Evolutionary conservation across 2,888 invertebrate genomes (phyloP), one percentile per base, ranked within the genome.

Genomic region (Neoaliturus tenellus): DNA sequence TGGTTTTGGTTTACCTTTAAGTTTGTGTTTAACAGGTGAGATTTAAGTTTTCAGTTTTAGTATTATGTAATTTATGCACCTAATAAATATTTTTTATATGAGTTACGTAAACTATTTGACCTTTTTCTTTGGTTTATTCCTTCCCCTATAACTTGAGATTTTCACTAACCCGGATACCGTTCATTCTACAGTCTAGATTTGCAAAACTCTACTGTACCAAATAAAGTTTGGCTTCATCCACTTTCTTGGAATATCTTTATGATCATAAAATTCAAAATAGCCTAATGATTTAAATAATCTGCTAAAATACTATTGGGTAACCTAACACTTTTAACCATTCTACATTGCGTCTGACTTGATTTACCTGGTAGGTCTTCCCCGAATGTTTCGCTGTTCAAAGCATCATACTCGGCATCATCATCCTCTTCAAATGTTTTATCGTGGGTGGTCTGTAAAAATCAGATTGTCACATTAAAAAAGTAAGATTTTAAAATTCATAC

Each of bases 301-400:
- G n/a, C 17, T n/a, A 14, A 51, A n/a, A 6, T 51, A 17, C 12
- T 17, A 51, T 4, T 14, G n/a, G n/a, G n/a, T 14, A 14, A 51
- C n/a, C n/a, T n/a, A 51, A 6, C 12, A 6, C 12, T 6, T 39
- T 39, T 39, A 8, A 8, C 39, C 39, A 39, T 8, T 39, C 6
- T 12, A 12, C 39, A 8, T 39, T 39, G 39, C 12, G 6, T 12
- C 6, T 39, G n/a, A 48, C 48, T 69, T 20, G 20, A 84, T 86
- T 73, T 86, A 88, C 88, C 86, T 44, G 87, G 44, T 82, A 85
- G 85, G 84, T 87, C 95, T 80, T 94, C 94, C 33, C 98, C 98
- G 90, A 98, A 98, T 0, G 98, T 98, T 91, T 98, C 98, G 91
- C 98, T 96, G 88, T 98, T 98, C 86, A 97, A 93, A 0, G 97